Percentiles rank a stretch among this genome's conserved stretches.
Conservation (phyloP, 2,888 invertebrate species). For the Danaus chrysippus region DNA sequence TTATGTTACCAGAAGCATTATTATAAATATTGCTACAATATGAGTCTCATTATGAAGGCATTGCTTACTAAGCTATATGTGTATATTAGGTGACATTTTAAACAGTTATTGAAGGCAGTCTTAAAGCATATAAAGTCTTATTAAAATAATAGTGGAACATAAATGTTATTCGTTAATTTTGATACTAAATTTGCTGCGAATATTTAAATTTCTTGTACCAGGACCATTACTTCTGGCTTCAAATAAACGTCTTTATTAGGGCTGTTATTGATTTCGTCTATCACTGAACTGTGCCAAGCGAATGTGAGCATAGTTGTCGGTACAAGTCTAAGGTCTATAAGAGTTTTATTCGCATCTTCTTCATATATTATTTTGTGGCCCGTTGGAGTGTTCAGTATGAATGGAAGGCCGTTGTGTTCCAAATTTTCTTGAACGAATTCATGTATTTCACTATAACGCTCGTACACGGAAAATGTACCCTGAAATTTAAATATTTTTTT, state of each 20-base stretch:
- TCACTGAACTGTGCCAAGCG: conserved; percentile 80
- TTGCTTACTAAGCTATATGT: too few relatives aligned
- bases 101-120: too few relatives aligned
- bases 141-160: too few relatives aligned
- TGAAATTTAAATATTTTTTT: conserved; percentile 56
- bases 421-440: conserved; percentile 90
- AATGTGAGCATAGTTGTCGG: conserved; percentile 91
- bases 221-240: conserved; percentile 87
- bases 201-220: conserved; percentile 79
- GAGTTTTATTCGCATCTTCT: conserved; percentile 83
- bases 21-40: too few relatives aligned
- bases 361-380: conserved; percentile 82
- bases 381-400: conserved; percentile 83
- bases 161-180: background rate
- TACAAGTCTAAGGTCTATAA: conserved; percentile 88
- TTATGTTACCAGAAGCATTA: too few relatives aligned
- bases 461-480: conserved; percentile 94
- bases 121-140: too few relatives aligned
- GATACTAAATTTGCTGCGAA: background rate
- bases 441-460: conserved; percentile 85
- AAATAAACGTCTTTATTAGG: conserved; percentile 81
- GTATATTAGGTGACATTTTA: too few relatives aligned
- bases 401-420: conserved; percentile 83
- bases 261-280: conserved; percentile 71
- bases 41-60: too few relatives aligned